Percentiles rank a stretch among this genome's conserved stretches.
Evolutionary conservation across 2,888 invertebrate genomes (phyloP).

Genomic region (Clepsis dumicolana): DNA sequence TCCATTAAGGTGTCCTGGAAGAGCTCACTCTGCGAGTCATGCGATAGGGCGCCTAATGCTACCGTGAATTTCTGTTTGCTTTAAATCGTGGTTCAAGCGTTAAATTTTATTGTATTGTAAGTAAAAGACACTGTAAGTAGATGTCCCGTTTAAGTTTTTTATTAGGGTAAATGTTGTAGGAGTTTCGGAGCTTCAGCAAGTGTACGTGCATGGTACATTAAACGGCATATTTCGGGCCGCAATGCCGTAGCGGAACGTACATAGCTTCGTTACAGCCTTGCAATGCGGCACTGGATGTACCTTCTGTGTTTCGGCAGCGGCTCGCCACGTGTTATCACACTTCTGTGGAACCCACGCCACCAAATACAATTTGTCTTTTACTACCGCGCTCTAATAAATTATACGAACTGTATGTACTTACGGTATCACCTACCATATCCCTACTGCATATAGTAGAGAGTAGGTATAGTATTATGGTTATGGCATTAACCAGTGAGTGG

Average conservation of each 20-base stretch:
- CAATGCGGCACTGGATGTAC: conserved; percentile 46
- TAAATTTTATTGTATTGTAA: too few species aligned
- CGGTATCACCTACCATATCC: too few species aligned
- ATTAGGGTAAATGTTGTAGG: conserved; percentile 25
- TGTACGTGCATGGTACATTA: conserved; percentile 42
- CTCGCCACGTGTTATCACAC: conserved; percentile 8
- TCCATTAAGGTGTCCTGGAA: too few species aligned
- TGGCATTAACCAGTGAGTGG: too few species aligned
- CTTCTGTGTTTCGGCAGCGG: conserved; percentile 30
- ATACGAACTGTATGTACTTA: too few species aligned
- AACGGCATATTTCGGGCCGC: conserved; percentile 43
- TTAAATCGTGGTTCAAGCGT: too few species aligned
- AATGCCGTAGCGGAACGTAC: conserved; percentile 45
- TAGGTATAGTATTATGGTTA: too few species aligned
- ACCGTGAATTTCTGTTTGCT: too few species aligned
- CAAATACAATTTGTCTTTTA: not conserved
- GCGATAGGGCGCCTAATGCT: too few species aligned
- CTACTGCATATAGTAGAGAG: too few species aligned
- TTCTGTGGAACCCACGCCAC: not conserved
- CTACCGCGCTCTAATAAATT: not conserved
- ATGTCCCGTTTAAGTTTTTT: conserved; percentile 12
- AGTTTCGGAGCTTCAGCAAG: conserved; percentile 18
- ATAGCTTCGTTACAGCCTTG: conserved; percentile 47
- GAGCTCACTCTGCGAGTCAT: too few species aligned
- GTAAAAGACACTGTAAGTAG: not conserved